Conservation (phyloP, 2,113 vertebrate genomes). For the Numenius arquata region DNA sequence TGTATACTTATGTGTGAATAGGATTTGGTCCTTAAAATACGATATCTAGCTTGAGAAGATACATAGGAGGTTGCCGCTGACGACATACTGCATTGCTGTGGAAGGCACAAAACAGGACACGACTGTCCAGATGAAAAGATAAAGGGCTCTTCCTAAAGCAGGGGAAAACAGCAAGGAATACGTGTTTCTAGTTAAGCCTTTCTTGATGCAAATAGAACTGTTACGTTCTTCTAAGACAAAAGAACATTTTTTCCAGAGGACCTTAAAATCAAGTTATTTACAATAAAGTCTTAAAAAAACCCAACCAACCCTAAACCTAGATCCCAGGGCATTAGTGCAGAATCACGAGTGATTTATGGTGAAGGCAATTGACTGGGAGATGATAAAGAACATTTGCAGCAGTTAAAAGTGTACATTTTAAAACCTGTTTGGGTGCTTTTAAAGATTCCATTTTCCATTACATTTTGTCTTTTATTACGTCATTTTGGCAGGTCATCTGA, state of each 20-base stretch:
- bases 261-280: not conserved
- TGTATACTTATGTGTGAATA: not conserved
- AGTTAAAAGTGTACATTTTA: not conserved
- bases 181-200: not conserved
- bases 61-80: not conserved
- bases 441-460: not conserved
- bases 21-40: not conserved
- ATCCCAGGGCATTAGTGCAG: not conserved
- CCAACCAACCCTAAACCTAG: not conserved
- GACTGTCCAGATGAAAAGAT: not conserved
- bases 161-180: not conserved
- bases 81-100: not conserved
- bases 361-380: not conserved
- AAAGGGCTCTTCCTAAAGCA: not conserved
- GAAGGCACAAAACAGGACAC: not conserved
- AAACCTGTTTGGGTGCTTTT: not conserved
- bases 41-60: not conserved
- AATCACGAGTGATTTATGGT: not conserved
- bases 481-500: constrained; percentile 15
- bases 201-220: not conserved
- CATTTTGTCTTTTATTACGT: not conserved
- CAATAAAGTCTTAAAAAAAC: not conserved
- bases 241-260: not conserved
- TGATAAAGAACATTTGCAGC: not conserved
- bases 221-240: not conserved